These are phyloP conservation scores for Trichonephila clavata DNA, from an alignment of 1,140 invertebrate species.

Conservation along the genomic window DNA sequence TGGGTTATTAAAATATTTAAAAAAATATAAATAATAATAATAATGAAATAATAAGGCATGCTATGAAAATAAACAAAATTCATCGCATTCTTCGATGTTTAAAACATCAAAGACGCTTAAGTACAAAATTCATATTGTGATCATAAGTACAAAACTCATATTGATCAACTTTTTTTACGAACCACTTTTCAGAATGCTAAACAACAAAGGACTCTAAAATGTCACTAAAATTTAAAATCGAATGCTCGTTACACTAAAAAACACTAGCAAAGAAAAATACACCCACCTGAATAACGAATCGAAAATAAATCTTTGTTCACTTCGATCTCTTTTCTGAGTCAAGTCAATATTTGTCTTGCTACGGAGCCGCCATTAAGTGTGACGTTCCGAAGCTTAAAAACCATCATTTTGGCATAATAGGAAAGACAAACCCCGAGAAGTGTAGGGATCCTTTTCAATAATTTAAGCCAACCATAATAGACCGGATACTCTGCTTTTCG, in stretches of 20 bases:
- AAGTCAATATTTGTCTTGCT: conserved; percentile 61
- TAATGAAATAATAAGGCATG: too few species aligned
- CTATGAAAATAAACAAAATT: too few species aligned
- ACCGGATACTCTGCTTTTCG: background rate
- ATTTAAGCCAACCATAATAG: conserved; percentile 35
- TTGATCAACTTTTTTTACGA: too few species aligned
- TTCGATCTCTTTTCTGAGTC: conserved; percentile 17
- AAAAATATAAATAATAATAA: too few species aligned
- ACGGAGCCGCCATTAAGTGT: conserved; percentile 30
- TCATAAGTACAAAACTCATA: too few species aligned
- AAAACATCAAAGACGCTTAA: too few species aligned
- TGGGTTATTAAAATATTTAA: too few species aligned
- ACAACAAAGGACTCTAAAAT: background rate
- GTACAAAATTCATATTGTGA: too few species aligned
- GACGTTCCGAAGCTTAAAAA: conserved; percentile 55
- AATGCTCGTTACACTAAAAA: background rate
- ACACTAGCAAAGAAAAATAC: background rate
- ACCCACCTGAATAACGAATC: conserved; percentile 15
- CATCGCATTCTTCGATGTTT: too few species aligned
- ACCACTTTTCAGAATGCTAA: too few species aligned
- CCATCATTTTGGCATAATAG: conserved; percentile 49
- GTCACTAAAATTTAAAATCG: conserved; percentile 33
- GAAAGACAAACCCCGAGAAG: conserved; percentile 31
- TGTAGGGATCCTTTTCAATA: conserved; percentile 42
- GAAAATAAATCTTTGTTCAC: conserved; percentile 58